These are phyloP conservation scores for Neolamprologus falcicula DNA, from an alignment of 2,113 vertebrate species.

Conservation along the genomic window DNA sequence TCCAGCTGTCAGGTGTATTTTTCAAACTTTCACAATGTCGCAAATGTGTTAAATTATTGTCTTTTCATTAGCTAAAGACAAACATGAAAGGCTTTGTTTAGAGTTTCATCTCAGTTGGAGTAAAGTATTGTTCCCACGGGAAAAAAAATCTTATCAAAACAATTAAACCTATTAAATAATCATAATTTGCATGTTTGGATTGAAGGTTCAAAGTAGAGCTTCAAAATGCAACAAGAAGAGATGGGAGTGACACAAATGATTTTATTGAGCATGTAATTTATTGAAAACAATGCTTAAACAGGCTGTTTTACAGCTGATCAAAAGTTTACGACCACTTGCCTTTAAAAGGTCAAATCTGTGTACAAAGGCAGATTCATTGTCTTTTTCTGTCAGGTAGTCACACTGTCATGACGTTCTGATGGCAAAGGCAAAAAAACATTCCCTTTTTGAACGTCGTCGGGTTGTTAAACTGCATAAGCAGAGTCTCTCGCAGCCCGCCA, in stretches of 20 bases:
- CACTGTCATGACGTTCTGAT: neutral
- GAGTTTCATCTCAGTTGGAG: neutral
- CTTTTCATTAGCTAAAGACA: neutral
- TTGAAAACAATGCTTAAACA: neutral
- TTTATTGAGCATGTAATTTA: neutral
- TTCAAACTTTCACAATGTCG: neutral
- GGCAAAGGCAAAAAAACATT: neutral
- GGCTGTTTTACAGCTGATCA: neutral
- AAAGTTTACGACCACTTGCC: neutral
- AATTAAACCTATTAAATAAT: neutral
- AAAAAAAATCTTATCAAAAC: neutral
- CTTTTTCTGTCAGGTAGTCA: neutral
- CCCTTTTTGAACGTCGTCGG: neutral
- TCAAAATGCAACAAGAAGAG: neutral
- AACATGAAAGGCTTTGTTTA: neutral
- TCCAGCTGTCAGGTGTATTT: conserved; percentile 32
- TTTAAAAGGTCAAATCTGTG: neutral
- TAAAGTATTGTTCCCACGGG: neutral
- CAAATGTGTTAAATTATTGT: neutral
- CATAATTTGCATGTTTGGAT: neutral
- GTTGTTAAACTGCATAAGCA: neutral
- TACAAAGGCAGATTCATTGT: neutral
- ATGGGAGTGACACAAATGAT: neutral
- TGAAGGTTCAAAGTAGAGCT: neutral
- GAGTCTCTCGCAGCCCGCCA: neutral